Evolutionary conservation across 2,113 vertebrate genomes (phyloP), one percentile per base, ranked within the genome.

Genomic region (Dicentrarchus labrax): DNA sequence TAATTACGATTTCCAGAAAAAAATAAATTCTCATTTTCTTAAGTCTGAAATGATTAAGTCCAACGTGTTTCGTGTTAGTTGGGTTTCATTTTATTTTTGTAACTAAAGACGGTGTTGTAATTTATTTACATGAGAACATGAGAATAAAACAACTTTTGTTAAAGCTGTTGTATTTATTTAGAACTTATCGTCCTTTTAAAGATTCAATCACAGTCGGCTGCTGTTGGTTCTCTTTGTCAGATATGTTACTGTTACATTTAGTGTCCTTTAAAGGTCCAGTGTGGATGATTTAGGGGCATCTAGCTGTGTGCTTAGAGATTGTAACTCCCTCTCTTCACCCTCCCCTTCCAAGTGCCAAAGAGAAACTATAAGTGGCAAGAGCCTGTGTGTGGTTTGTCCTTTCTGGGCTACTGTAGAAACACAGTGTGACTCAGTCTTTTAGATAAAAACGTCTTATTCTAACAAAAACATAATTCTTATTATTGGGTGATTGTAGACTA

Each of bases 81-180:
- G 70, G 82, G 76, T 88, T 91, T 93, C 54, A 59, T 92, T 85
- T 86, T 77, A 77, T 91, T 90, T 90, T 92, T 84, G 45, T 88
- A 92, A 90, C 50, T 66, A 76, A 77, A 78, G 65, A 73, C 24
- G 1, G 61, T 88, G 80, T 84, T 91, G 90, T 95, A 93, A 94
- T 85, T 94, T 93, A 93, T 95, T 88, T 93, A 92, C 88, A 93
- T 48, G 65, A 89, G 73, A 88, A 87, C 72, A 78, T 93, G 73
- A 92, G 67, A 95, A 94, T 95, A 93, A 95, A 95, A 67, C 19
- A 56, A 0, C 62, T 90, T 94, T 94, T 94, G 92, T 94, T 92
- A 87, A 91, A 85, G 39, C 1, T 0, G 13, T 80, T 47, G 45
- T 15, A 30, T 67, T 82, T 70, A 12, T 69, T 68, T 38, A 17